Conservation (phyloP, 2,888 invertebrate species). For the Trilocha varians region DNA sequence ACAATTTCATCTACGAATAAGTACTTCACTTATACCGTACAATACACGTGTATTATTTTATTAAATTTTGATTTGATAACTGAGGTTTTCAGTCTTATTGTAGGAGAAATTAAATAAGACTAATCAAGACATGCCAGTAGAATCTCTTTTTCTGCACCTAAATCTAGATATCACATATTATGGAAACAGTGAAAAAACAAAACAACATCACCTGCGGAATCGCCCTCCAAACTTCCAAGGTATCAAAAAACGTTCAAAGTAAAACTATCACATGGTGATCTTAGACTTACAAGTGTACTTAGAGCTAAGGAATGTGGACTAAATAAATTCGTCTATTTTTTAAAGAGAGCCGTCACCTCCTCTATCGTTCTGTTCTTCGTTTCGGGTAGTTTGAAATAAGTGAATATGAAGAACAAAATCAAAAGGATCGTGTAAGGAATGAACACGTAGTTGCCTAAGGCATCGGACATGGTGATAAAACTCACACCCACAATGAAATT, state of each 20-base stretch:
- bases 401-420: slow-evolving; percentile 58
- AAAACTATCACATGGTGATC: slow-evolving; percentile 37
- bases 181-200: neutral
- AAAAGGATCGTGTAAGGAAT: slow-evolving; percentile 59
- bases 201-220: neutral
- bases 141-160: neutral
- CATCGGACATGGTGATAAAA: slow-evolving; percentile 50
- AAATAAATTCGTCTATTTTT: slow-evolving; percentile 33
- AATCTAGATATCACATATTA: neutral
- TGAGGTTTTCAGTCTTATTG: neutral
- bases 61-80: neutral
- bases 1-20: neutral
- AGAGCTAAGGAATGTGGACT: slow-evolving; percentile 37
- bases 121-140: neutral
- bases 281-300: slow-evolving; percentile 33
- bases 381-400: slow-evolving; percentile 63
- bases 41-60: neutral
- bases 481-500: slow-evolving; percentile 67
- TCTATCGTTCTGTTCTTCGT: slow-evolving; percentile 67
- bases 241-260: slow-evolving; percentile 4
- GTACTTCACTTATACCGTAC: neutral
- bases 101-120: neutral
- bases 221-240: neutral
- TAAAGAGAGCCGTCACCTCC: slow-evolving; percentile 67
- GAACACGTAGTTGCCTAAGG: slow-evolving; percentile 56